phyloP scores from a whole-genome alignment of 2,797 vertebrate genomes.

The Myotis vivesi region DNA sequence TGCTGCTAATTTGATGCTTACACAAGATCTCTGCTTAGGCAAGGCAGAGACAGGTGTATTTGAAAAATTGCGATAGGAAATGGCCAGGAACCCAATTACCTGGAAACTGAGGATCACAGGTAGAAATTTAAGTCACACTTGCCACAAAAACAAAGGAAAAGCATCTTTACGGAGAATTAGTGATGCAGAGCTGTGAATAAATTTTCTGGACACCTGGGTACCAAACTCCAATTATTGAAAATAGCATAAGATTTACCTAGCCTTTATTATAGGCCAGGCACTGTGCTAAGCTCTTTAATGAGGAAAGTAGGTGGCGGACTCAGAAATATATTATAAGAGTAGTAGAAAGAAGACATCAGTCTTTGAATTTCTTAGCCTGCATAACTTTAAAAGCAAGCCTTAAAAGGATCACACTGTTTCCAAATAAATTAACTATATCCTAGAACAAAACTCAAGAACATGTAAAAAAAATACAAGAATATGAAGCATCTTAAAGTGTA shows the following conservation, averaged over 20 bases:
- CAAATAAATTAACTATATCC: constrained; percentile 6
- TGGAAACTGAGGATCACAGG: not conserved
- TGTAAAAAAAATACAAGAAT: not conserved
- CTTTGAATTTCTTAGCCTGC: not conserved
- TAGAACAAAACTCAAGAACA: not conserved
- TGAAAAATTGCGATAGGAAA: not conserved
- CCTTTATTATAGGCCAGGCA: not conserved
- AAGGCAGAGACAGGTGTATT: not conserved
- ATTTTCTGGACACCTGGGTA: not conserved
- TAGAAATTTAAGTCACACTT: not conserved
- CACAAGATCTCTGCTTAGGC: not conserved
- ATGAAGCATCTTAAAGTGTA: not conserved
- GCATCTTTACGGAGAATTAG: not conserved
- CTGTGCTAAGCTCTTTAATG: not conserved
- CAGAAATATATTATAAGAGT: not conserved
- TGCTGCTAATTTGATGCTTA: not conserved
- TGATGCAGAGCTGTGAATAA: not conserved
- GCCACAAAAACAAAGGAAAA: constrained; percentile 14
- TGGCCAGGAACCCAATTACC: not conserved
- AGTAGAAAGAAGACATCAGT: not conserved
- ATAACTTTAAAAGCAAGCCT: not conserved
- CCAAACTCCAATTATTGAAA: not conserved
- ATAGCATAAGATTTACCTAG: not conserved
- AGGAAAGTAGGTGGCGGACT: not conserved
- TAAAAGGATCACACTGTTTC: not conserved